These are phyloP conservation scores for Holothuria leucospilota DNA, from an alignment of 53 echinoderm and acorn worm species.

Conservation along the genomic window DNA sequence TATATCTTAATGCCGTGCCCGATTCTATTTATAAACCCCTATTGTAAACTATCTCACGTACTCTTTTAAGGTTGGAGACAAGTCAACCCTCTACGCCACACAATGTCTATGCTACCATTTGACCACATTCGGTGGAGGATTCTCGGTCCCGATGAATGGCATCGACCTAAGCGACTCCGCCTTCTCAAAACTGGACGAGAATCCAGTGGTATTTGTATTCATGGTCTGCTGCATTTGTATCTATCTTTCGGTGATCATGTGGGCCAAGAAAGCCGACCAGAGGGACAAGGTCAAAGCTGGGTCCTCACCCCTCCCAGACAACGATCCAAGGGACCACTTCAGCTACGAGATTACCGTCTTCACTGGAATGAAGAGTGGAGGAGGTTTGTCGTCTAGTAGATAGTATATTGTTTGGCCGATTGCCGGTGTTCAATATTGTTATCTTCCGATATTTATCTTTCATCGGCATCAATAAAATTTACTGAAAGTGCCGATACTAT, in stretches of 20 bases:
- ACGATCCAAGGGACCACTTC: conserved; percentile 78
- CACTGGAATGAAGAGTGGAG: conserved; percentile 73
- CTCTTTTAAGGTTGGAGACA: conserved; percentile 9
- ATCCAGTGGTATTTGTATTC: conserved; percentile 88
- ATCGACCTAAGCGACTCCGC: conserved; percentile 83
- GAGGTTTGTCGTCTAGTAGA: conserved; percentile 37
- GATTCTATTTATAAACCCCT: no score
- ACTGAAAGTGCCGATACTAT: no score
- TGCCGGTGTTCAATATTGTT: no score
- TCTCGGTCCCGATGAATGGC: conserved; percentile 86
- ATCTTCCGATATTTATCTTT: no score
- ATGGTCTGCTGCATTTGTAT: conserved; percentile 73
- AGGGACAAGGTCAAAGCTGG: conserved; percentile 79
- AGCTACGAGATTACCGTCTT: conserved; percentile 87
- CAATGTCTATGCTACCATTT: conserved; percentile 77
- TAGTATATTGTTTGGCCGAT: conserved; percentile 15
- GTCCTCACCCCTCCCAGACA: conserved; percentile 77
- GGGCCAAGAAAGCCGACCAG: conserved; percentile 89
- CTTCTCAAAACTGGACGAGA: conserved; percentile 89
- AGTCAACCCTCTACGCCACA: conserved; percentile 52
- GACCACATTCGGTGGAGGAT: conserved; percentile 86
- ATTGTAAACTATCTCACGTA: not conserved
- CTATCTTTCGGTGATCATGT: conserved; percentile 73
- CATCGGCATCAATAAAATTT: no score
- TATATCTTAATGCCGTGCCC: no score